These are phyloP conservation scores for Chloebia gouldiae DNA, from an alignment of 2,113 vertebrate species.

Conservation along the genomic window DNA sequence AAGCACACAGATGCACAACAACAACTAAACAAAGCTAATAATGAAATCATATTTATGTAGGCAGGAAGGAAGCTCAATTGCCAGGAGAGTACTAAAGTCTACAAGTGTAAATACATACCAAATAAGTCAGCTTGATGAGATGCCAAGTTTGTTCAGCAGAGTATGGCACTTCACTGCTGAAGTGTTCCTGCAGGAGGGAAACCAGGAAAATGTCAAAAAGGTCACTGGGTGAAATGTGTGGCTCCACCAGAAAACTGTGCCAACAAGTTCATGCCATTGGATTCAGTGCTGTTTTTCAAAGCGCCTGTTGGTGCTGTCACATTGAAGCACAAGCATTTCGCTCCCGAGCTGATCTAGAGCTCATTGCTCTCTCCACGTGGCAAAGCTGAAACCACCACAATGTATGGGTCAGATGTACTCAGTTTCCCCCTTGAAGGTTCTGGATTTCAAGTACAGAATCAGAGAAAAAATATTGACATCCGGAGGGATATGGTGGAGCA, in stretches of 20 bases:
- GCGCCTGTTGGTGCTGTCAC: neutral
- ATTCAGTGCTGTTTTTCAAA: neutral
- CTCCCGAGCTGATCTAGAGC: neutral
- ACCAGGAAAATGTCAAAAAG: constrained; percentile 49
- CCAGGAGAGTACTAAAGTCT: constrained; percentile 65
- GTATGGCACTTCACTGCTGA: constrained; percentile 50
- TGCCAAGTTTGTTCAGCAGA: constrained; percentile 56
- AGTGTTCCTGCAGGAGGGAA: constrained; percentile 52
- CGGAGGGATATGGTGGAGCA: neutral
- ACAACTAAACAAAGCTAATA: constrained; percentile 59
- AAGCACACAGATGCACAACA: constrained; percentile 25
- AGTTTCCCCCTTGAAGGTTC: neutral
- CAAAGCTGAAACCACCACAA: neutral
- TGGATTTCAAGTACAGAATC: neutral
- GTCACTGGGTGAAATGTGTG: constrained; percentile 47
- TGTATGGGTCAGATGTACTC: neutral
- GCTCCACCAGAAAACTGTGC: constrained; percentile 1
- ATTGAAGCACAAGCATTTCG: neutral
- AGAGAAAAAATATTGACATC: neutral
- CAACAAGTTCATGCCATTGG: neutral
- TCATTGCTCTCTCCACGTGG: neutral
- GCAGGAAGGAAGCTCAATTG: constrained; percentile 66
- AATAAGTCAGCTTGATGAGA: constrained; percentile 60
- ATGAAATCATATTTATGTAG: constrained; percentile 68
- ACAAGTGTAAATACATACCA: constrained; percentile 66